Evolutionary conservation across 1,140 invertebrate genomes (phyloP).

Genomic region (Polypedilum pembai): DNA sequence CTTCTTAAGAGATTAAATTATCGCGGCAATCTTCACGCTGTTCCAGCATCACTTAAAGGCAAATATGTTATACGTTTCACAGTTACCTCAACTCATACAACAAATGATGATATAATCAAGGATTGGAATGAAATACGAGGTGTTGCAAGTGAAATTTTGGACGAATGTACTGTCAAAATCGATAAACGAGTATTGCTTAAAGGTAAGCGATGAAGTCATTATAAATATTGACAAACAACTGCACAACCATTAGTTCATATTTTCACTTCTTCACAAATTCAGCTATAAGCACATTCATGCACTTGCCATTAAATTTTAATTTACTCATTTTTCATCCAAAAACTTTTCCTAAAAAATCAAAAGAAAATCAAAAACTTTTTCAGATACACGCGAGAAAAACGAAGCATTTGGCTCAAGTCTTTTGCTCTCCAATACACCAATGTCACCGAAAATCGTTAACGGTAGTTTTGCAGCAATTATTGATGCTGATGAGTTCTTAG

Average conservation of each 20-base stretch:
- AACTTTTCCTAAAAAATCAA: background rate
- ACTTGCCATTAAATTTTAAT: slow-evolving; percentile 20
- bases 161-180: slow-evolving; percentile 50
- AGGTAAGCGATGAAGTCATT: slow-evolving; percentile 49
- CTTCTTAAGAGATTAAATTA: slow-evolving; percentile 82
- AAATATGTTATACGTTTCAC: slow-evolving; percentile 88
- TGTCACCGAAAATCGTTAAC: slow-evolving; percentile 95
- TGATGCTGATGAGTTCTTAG: slow-evolving; percentile 76
- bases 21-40: slow-evolving; percentile 79
- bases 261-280: too few species aligned
- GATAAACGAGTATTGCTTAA: slow-evolving; percentile 58
- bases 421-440: slow-evolving; percentile 86
- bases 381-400: slow-evolving; percentile 72
- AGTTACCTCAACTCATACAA: slow-evolving; percentile 85
- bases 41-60: slow-evolving; percentile 82
- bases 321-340: background rate
- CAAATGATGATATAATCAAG: slow-evolving; percentile 74
- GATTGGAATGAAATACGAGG: slow-evolving; percentile 85
- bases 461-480: slow-evolving; percentile 93
- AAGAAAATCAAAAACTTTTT: slow-evolving; percentile 26
- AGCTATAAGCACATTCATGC: background rate
- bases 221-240: background rate
- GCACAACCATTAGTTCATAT: background rate
- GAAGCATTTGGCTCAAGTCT: slow-evolving; percentile 88
- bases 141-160: slow-evolving; percentile 66